These are phyloP conservation scores for Tyria jacobaeae DNA, from an alignment of 2,888 invertebrate genomes.

Conservation along the genomic window DNA sequence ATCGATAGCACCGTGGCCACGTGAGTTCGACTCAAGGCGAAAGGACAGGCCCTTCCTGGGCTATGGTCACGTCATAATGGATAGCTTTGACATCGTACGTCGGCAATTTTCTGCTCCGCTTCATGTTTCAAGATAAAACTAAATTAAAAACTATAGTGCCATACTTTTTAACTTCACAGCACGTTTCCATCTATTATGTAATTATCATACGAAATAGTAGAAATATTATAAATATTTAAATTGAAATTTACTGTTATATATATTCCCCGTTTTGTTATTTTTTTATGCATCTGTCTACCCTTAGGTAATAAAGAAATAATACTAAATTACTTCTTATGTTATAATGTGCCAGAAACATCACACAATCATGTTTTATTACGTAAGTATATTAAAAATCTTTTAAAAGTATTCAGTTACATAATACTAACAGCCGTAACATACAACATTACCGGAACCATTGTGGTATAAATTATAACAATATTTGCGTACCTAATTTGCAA, in stretches of 20 bases:
- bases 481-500: slow-evolving; percentile 29
- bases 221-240: too few species aligned
- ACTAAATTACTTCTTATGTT: too few species aligned
- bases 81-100: slow-evolving; percentile 17
- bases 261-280: too few species aligned
- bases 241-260: too few species aligned
- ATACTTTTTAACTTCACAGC: neutral
- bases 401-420: neutral
- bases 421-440: neutral
- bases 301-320: too few species aligned
- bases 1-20: slow-evolving; percentile 48
- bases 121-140: slow-evolving; percentile 1
- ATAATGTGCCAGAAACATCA: neutral
- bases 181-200: too few species aligned
- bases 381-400: neutral
- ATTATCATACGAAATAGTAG: too few species aligned
- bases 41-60: slow-evolving; percentile 45
- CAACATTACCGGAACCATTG: neutral
- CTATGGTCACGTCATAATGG: slow-evolving; percentile 26
- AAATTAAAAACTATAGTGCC: neutral
- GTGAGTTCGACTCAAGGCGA: slow-evolving; percentile 46
- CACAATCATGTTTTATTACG: neutral
- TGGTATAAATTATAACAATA: slow-evolving; percentile 1
- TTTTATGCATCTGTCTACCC: too few species aligned
- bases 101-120: slow-evolving; percentile 17